Evolutionary conservation across 2,888 invertebrate species (phyloP).

Genomic region (Ellobium chinense): DNA sequence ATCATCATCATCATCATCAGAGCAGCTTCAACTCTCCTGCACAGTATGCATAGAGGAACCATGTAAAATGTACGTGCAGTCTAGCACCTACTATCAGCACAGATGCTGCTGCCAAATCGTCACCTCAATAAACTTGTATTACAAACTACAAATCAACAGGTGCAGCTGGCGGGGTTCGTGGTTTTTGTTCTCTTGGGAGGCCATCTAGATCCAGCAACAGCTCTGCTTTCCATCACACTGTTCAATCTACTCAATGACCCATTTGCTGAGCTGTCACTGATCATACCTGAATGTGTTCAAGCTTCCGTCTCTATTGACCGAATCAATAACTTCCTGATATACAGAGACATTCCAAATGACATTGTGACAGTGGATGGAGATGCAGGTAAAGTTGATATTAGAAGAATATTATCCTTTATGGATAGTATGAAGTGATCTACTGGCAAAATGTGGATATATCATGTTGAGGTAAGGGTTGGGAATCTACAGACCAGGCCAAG

Average conservation of each 20-base stretch:
- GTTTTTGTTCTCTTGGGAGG: constrained; percentile 10
- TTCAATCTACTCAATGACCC: constrained; percentile 22
- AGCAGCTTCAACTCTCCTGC: too few species aligned
- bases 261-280: background rate
- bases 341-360: constrained; percentile 28
- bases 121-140: too few species aligned
- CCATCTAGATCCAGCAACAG: constrained; percentile 20
- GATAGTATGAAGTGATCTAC: too few species aligned
- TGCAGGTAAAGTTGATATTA: constrained; percentile 17
- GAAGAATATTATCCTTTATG: too few species aligned
- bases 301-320: constrained; percentile 7
- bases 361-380: background rate
- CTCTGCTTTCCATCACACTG: constrained; percentile 12
- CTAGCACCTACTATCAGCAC: too few species aligned
- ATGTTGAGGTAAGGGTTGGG: too few species aligned
- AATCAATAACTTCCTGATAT: constrained; percentile 17
- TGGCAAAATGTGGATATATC: too few species aligned
- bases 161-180: background rate
- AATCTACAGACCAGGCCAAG: too few species aligned
- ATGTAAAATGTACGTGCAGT: too few species aligned
- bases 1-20: too few species aligned
- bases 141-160: background rate
- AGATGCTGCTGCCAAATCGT: too few species aligned
- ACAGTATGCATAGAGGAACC: too few species aligned
- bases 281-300: constrained; percentile 22